Conservation (phyloP, 30 jellyfish, hydroid and myxozoan genomes). For the Aurelia coerulea region DNA sequence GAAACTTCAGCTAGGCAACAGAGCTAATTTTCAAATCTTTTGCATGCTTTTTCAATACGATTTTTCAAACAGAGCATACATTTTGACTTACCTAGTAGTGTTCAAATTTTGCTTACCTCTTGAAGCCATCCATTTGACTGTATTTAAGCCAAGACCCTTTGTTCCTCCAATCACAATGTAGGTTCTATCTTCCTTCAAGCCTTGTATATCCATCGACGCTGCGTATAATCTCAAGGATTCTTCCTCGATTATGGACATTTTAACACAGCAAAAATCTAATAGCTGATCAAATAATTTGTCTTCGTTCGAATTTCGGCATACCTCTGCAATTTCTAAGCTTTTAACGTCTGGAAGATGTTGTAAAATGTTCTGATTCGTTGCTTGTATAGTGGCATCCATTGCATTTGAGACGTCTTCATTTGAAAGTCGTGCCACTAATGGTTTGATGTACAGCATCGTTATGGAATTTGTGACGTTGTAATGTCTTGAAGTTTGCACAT, state of each 20-base stretch:
- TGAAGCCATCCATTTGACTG: slow-evolving; percentile 75
- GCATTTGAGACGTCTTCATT: slow-evolving; percentile 9
- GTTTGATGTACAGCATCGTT: slow-evolving; percentile 43
- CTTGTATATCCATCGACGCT: slow-evolving; percentile 73
- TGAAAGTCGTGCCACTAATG: slow-evolving; percentile 6
- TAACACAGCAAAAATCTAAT: slow-evolving; percentile 12
- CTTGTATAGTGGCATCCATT: neutral
- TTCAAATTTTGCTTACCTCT: slow-evolving; percentile 31
- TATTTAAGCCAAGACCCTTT: slow-evolving; percentile 71
- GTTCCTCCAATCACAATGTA: slow-evolving; percentile 75
- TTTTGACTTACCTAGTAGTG: too few species aligned
- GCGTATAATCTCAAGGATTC: neutral
- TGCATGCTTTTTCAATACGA: too few species aligned
- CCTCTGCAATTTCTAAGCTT: neutral
- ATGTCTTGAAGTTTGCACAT: slow-evolving; percentile 13
- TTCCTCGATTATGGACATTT: neutral
- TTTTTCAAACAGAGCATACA: too few species aligned
- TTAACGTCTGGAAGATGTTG: neutral
- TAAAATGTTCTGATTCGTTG: neutral
- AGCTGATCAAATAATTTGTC: neutral
- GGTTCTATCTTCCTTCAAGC: slow-evolving; percentile 64
- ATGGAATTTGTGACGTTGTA: slow-evolving; percentile 12
- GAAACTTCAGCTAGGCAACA: too few species aligned
- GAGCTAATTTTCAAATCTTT: too few species aligned
- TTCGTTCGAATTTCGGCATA: neutral